These are phyloP conservation scores for Sorex maritimensis DNA, from an alignment of 2,797 vertebrate species.

Conservation along the genomic window DNA sequence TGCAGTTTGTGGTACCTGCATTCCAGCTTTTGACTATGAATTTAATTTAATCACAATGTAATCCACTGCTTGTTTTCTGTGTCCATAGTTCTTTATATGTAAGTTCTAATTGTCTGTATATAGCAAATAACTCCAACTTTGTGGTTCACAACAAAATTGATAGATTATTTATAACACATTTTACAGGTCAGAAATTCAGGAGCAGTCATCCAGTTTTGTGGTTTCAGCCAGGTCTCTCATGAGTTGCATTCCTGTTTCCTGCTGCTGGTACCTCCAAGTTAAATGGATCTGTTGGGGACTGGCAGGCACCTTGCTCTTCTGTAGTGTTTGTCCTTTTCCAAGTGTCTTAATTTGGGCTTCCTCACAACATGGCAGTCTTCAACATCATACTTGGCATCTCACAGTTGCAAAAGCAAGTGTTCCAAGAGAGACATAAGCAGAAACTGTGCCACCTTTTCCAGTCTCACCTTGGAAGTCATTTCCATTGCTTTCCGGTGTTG, in stretches of 20 bases:
- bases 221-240: not conserved
- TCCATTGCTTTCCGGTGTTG: not conserved
- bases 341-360: not conserved
- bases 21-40: not conserved
- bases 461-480: not conserved
- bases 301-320: not conserved
- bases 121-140: slow-evolving; percentile 4
- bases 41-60: not conserved
- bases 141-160: slow-evolving; percentile 25
- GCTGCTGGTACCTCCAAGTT: not conserved
- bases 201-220: not conserved
- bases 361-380: not conserved
- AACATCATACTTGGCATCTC: not conserved
- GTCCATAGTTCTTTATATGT: not conserved
- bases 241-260: not conserved
- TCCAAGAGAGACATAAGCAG: not conserved
- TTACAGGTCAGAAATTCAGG: slow-evolving; percentile 39
- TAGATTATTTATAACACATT: not conserved
- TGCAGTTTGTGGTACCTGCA: not conserved
- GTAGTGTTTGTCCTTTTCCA: not conserved
- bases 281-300: not conserved
- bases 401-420: not conserved
- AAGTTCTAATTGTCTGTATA: not conserved
- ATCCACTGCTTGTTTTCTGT: not conserved
- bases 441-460: not conserved